Conservation (phyloP, 2,113 vertebrate species). For the Solea senegalensis region DNA sequence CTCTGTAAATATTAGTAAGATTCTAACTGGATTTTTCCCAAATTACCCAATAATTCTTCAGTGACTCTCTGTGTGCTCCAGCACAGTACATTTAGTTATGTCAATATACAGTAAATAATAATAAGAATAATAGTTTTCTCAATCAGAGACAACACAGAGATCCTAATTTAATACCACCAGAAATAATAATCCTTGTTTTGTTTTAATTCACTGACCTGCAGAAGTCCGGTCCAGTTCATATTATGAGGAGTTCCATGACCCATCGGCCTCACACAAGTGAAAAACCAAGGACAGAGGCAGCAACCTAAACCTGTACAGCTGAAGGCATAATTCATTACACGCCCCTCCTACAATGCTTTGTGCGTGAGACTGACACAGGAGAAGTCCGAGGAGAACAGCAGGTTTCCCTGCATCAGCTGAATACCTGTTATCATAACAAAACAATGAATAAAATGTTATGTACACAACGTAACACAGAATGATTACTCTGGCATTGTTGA, state of each 20-base stretch:
- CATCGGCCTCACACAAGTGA: constrained; percentile 58
- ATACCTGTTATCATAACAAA: neutral
- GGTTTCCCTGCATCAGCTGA: constrained; percentile 43
- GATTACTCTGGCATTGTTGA: constrained; percentile 1
- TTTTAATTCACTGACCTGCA: constrained; percentile 75
- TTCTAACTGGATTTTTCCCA: no score
- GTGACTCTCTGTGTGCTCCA: no score
- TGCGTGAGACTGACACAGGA: constrained; percentile 29
- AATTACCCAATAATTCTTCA: no score
- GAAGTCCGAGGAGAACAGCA: constrained; percentile 37
- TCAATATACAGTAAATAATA: neutral
- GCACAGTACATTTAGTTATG: neutral
- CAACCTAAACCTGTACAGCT: constrained; percentile 55
- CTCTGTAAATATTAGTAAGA: neutral
- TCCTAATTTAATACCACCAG: neutral
- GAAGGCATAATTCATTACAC: constrained; percentile 42
- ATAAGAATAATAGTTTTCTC: neutral
- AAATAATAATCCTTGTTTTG: constrained; percentile 17
- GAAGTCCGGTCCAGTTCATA: constrained; percentile 71
- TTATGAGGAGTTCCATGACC: constrained; percentile 70
- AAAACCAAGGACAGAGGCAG: constrained; percentile 5
- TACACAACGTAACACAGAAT: neutral
- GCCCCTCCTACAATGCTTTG: constrained; percentile 63
- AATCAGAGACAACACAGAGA: constrained; percentile 9
- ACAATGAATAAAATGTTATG: neutral